Conservation (phyloP, 2,888 invertebrate genomes). For the Scaptomyza reducta region DNA sequence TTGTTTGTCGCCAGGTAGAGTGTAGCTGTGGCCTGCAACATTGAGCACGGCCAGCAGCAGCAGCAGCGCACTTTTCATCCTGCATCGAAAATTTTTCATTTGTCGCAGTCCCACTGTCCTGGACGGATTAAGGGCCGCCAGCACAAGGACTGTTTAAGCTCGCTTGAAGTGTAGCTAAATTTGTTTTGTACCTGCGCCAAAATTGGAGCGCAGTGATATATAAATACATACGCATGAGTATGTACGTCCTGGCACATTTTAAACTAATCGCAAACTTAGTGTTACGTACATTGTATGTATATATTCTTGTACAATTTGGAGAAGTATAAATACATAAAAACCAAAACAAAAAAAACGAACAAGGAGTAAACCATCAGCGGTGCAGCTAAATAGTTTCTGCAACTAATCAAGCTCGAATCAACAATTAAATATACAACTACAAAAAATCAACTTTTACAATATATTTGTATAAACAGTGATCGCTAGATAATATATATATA, state of each 20-base stretch:
- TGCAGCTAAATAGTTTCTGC: slow-evolving; percentile 40
- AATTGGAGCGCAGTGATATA: slow-evolving; percentile 38
- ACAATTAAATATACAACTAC: slow-evolving; percentile 45
- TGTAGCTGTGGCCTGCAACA: slow-evolving; percentile 20
- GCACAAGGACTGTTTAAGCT: slow-evolving; percentile 50
- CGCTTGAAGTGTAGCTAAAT: slow-evolving; percentile 54
- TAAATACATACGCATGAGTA: slow-evolving; percentile 17
- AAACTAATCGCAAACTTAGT: slow-evolving; percentile 46
- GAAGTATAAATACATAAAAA: slow-evolving; percentile 18
- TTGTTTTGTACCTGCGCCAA: slow-evolving; percentile 63
- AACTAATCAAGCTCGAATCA: slow-evolving; percentile 68
- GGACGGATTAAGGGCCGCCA: slow-evolving; percentile 20
- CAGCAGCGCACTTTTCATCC: slow-evolving; percentile 41
- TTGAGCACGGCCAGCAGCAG: background rate
- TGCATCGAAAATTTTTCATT: slow-evolving; percentile 74
- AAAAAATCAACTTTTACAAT: slow-evolving; percentile 46
- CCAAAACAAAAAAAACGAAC: slow-evolving; percentile 10
- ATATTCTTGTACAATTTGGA: slow-evolving; percentile 47
- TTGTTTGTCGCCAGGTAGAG: slow-evolving; percentile 71
- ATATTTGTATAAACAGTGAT: background rate
- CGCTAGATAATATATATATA: background rate
- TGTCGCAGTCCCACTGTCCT: slow-evolving; percentile 66
- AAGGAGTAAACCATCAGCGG: slow-evolving; percentile 49
- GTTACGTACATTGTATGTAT: slow-evolving; percentile 52
- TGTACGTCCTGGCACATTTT: slow-evolving; percentile 47